Conservation (phyloP, 1,140 invertebrate species). For the Zaprionus camerounensis region DNA sequence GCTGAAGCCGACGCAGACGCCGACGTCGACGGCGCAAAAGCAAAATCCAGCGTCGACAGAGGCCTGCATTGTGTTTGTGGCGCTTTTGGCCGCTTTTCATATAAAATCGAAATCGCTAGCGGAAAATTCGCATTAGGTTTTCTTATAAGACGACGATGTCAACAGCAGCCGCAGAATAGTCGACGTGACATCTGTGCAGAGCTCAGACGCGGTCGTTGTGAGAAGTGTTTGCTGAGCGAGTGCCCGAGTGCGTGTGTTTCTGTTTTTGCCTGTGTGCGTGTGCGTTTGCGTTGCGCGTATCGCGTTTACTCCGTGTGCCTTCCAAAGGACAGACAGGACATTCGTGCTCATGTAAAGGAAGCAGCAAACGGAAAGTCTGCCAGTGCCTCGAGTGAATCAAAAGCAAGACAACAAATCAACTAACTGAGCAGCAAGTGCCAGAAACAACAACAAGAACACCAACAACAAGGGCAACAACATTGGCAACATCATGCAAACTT, state of each 20-base stretch:
- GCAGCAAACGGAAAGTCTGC: slow-evolving; percentile 9
- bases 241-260: slow-evolving; percentile 32
- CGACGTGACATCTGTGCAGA: slow-evolving; percentile 59
- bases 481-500: slow-evolving; percentile 54
- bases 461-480: slow-evolving; percentile 12
- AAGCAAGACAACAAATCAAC: slow-evolving; percentile 17
- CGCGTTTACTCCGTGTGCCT: background rate
- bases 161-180: slow-evolving; percentile 60
- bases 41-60: slow-evolving; percentile 51
- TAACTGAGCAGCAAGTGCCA: slow-evolving; percentile 19
- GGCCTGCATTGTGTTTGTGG: slow-evolving; percentile 73
- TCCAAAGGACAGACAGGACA: slow-evolving; percentile 60
- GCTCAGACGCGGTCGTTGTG: slow-evolving; percentile 60
- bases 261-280: background rate
- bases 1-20: slow-evolving; percentile 5
- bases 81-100: slow-evolving; percentile 74
- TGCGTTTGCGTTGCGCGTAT: background rate
- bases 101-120: slow-evolving; percentile 82
- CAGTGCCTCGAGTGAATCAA: slow-evolving; percentile 38
- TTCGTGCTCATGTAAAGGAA: slow-evolving; percentile 30
- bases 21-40: slow-evolving; percentile 40
- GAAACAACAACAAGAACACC: slow-evolving; percentile 21
- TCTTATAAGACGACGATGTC: slow-evolving; percentile 83
- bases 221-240: slow-evolving; percentile 43
- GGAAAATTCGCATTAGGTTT: slow-evolving; percentile 84